A percentile compares a stretch with the other conserved stretches of the same genome.
Conservation (phyloP, 2,113 vertebrate genomes). For the Laterallus jamaicensis region DNA sequence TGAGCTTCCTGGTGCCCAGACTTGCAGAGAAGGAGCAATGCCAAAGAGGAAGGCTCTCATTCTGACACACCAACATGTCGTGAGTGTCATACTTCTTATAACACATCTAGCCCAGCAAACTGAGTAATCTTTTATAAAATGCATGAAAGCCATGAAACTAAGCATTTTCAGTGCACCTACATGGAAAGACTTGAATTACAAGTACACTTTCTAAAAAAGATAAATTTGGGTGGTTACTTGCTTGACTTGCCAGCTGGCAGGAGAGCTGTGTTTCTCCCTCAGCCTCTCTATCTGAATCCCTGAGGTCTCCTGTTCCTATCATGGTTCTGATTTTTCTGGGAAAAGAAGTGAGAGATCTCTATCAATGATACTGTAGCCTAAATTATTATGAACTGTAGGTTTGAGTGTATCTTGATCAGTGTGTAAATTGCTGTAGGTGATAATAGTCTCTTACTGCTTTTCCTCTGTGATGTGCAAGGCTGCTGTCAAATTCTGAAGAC, state of each 20-base stretch:
- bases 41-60: background rate
- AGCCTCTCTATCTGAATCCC: background rate
- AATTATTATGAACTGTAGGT: background rate
- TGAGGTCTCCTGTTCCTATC: conserved; percentile 6
- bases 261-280: background rate
- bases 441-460: background rate
- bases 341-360: background rate
- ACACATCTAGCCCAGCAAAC: too few species aligned
- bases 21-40: background rate
- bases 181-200: background rate
- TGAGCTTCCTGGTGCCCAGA: background rate
- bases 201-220: background rate
- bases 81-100: rapidly evolving
- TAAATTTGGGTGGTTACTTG: background rate
- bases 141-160: background rate
- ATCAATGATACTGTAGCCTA: background rate
- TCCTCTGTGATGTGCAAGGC: background rate
- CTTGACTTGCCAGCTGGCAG: conserved; percentile 13
- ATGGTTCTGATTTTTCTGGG: conserved; percentile 11
- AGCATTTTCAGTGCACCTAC: background rate
- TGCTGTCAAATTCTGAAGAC: background rate
- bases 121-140: background rate
- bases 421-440: background rate
- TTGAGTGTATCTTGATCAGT: background rate
- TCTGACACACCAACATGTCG: background rate